Evolutionary conservation across 2,888 invertebrate genomes (phyloP).

Genomic region (Calameuta pallipes): DNA sequence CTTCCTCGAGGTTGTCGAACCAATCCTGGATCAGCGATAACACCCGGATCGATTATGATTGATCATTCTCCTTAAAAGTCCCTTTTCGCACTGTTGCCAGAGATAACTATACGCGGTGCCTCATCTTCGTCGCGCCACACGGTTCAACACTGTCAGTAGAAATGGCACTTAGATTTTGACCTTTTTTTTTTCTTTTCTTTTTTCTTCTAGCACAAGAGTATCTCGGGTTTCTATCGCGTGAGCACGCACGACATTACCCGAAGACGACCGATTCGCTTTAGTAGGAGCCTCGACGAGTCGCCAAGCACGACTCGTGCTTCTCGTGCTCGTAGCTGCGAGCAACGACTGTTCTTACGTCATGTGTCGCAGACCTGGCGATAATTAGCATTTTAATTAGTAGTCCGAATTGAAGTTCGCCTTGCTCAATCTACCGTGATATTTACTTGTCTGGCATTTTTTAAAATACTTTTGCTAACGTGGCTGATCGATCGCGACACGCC

Average conservation of each 20-base stretch:
- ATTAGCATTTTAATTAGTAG: not conserved
- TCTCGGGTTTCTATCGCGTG: constrained; percentile 61
- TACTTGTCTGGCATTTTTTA: not conserved
- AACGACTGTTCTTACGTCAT: constrained; percentile 13
- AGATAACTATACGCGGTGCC: not conserved
- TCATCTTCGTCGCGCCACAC: not conserved
- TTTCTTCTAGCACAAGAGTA: constrained; percentile 44
- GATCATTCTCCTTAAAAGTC: not conserved
- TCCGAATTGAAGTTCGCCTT: not conserved
- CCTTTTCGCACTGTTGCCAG: not conserved
- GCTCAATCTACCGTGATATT: not conserved
- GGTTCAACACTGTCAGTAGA: not conserved
- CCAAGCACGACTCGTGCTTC: constrained; percentile 61
- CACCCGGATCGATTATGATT: not conserved
- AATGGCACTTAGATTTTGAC: not conserved
- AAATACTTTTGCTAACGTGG: not conserved
- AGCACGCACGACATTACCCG: constrained; percentile 55
- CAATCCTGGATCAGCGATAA: constrained; percentile 54
- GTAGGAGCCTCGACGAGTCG: constrained; percentile 64
- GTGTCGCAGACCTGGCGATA: not conserved
- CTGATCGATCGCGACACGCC: not conserved
- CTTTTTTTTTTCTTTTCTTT: not conserved
- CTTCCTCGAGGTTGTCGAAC: constrained; percentile 38
- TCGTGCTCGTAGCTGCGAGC: constrained; percentile 41
- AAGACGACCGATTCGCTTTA: constrained; percentile 60